Conservation (phyloP, 2,797 vertebrate genomes). For the Rhinophrynus dorsalis region DNA sequence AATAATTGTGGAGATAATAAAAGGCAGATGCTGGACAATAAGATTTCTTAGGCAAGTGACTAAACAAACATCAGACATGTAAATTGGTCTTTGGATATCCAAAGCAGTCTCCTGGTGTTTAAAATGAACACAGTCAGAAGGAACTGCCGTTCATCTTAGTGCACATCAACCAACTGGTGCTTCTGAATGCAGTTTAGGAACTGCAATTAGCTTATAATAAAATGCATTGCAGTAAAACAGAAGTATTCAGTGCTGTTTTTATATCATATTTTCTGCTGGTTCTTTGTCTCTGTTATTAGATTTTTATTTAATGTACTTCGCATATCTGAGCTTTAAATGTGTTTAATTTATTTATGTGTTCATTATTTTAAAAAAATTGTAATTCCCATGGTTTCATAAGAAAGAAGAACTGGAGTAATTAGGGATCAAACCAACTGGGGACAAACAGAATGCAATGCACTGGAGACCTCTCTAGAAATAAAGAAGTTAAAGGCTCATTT, state of each 20-base stretch:
- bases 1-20: constrained; percentile 33
- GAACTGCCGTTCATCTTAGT: constrained; percentile 11
- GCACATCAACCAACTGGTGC: constrained; percentile 42
- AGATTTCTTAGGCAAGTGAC: constrained; percentile 32
- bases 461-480: too few species aligned
- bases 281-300: constrained; percentile 9
- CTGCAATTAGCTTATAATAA: constrained; percentile 20
- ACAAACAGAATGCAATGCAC: too few species aligned
- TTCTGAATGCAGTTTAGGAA: constrained; percentile 21
- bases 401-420: too few species aligned
- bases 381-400: too few species aligned
- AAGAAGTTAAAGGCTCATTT: too few species aligned
- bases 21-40: constrained; percentile 46
- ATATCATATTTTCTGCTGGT: constrained; percentile 6
- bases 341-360: too few species aligned
- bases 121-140: constrained; percentile 36
- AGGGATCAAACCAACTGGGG: too few species aligned
- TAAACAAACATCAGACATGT: constrained; percentile 44
- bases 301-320: neutral
- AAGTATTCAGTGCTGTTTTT: constrained; percentile 3
- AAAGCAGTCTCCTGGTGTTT: constrained; percentile 14
- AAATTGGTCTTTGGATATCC: constrained; percentile 25
- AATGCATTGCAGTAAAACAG: neutral
- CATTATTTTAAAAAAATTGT: too few species aligned
- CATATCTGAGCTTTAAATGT: too few species aligned